Percentiles rank a stretch among this genome's conserved stretches.
Evolutionary conservation across 2,797 vertebrate species (phyloP).

Genomic region (Clarias laeviceps): DNA sequence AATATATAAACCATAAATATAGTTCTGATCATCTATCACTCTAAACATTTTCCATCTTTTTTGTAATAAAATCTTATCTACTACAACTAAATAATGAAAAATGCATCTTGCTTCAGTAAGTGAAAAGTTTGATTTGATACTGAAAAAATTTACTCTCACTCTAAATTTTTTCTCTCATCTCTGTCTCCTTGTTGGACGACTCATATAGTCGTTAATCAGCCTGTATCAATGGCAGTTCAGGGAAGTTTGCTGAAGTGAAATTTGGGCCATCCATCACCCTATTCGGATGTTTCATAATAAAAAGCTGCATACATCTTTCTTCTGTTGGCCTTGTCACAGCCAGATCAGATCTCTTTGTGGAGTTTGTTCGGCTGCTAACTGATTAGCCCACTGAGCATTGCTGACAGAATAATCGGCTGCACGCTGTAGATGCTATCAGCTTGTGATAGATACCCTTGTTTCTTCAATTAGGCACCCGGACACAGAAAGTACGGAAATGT

Average conservation of each 20-base stretch:
- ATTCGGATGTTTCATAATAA: constrained; percentile 67
- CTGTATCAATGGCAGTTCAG: constrained; percentile 73
- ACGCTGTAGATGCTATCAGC: constrained; percentile 58
- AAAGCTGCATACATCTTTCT: constrained; percentile 73
- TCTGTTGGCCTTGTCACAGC: constrained; percentile 65
- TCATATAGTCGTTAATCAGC: constrained; percentile 75
- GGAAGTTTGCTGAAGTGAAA: constrained; percentile 78
- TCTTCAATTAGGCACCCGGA: constrained; percentile 56
- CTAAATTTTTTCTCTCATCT: constrained; percentile 38
- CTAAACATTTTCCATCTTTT: not conserved
- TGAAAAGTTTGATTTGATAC: constrained; percentile 52
- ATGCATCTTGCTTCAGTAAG: constrained; percentile 23
- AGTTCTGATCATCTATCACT: constrained; percentile 20
- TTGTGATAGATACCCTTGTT: constrained; percentile 55
- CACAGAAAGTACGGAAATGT: constrained; percentile 46
- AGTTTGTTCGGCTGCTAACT: constrained; percentile 65
- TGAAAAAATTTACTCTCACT: constrained; percentile 54
- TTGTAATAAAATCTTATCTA: not conserved
- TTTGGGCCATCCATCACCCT: constrained; percentile 76
- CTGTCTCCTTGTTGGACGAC: constrained; percentile 61
- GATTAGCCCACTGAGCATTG: constrained; percentile 70
- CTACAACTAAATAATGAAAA: constrained; percentile 14
- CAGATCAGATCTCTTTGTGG: constrained; percentile 74
- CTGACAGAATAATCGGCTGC: constrained; percentile 58
- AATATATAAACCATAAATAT: not conserved